A percentile compares a stretch with the other conserved stretches of the same genome.
Conservation (phyloP, 2,888 invertebrate species). For the Listrodromus nycthemerus region DNA sequence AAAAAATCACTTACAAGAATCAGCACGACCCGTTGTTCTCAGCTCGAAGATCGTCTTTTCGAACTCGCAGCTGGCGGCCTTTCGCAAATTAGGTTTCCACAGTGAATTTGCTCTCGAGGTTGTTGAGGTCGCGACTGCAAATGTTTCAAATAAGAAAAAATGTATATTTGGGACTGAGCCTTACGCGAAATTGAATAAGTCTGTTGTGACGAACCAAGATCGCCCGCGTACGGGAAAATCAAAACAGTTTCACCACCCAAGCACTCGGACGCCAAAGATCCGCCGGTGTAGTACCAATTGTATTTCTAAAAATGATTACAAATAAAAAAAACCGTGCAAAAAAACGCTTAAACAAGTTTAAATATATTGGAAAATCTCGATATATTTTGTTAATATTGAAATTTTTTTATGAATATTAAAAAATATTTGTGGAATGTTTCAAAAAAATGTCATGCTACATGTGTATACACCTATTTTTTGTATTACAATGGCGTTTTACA, state of each 20-base stretch:
- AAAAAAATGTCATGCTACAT: too few relatives aligned
- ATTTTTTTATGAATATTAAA: too few relatives aligned
- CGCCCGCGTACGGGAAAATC: slow-evolving; percentile 79
- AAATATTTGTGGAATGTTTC: too few relatives aligned
- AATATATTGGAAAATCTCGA: too few relatives aligned
- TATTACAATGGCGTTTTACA: too few relatives aligned
- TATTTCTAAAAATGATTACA: slow-evolving; percentile 72
- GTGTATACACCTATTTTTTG: too few relatives aligned
- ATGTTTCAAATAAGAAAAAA: neutral
- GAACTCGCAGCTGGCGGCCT: slow-evolving; percentile 75
- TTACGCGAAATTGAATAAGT: neutral
- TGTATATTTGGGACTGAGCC: neutral
- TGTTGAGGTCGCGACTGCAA: slow-evolving; percentile 76
- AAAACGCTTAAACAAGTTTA: too few relatives aligned
- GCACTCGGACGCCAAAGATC: slow-evolving; percentile 74
- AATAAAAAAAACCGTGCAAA: too few relatives aligned
- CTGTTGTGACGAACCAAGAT: slow-evolving; percentile 74
- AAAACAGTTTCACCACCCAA: slow-evolving; percentile 74
- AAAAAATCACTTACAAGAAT: slow-evolving; percentile 71
- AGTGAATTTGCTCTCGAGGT: slow-evolving; percentile 70
- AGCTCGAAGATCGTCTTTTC: slow-evolving; percentile 75
- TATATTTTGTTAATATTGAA: too few relatives aligned
- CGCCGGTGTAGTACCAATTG: slow-evolving; percentile 83
- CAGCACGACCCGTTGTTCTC: slow-evolving; percentile 65
- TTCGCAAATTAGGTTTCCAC: slow-evolving; percentile 76